Conservation (phyloP, 1,140 invertebrate genomes). For the Drosophila athabasca region DNA sequence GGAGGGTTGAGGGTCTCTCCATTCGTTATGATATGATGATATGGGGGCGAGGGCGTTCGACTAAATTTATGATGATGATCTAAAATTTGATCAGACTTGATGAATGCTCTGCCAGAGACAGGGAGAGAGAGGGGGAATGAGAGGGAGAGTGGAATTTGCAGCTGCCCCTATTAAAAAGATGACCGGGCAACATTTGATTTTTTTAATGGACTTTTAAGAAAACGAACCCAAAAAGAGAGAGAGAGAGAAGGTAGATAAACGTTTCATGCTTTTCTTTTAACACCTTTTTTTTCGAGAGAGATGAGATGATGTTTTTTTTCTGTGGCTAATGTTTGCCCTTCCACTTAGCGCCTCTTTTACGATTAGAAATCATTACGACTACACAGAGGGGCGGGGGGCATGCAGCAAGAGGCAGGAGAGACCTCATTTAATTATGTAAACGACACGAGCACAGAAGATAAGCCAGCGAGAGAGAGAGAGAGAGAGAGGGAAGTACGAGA, state of each 20-base stretch:
- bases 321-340: slow-evolving; percentile 69
- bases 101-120: slow-evolving; percentile 55
- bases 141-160: slow-evolving; percentile 41
- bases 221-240: slow-evolving; percentile 21
- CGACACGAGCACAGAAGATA: slow-evolving; percentile 45
- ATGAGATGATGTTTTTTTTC: slow-evolving; percentile 67
- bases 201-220: slow-evolving; percentile 63
- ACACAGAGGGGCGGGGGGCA: neutral
- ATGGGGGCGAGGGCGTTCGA: slow-evolving; percentile 39
- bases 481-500: no score
- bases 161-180: slow-evolving; percentile 45
- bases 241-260: slow-evolving; percentile 54
- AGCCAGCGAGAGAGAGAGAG: no score
- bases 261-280: slow-evolving; percentile 77
- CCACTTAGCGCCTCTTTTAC: slow-evolving; percentile 77
- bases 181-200: slow-evolving; percentile 33
- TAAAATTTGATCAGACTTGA: slow-evolving; percentile 41
- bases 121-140: slow-evolving; percentile 17
- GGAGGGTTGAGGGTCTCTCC: no score
- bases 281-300: slow-evolving; percentile 74
- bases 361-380: slow-evolving; percentile 57
- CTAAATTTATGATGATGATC: slow-evolving; percentile 53
- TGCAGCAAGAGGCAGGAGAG: slow-evolving; percentile 1
- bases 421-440: slow-evolving; percentile 79
- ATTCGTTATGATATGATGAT: slow-evolving; percentile 4